Evolutionary conservation across 2,888 invertebrate species (phyloP).

Genomic region (Allolobophora icterica): DNA sequence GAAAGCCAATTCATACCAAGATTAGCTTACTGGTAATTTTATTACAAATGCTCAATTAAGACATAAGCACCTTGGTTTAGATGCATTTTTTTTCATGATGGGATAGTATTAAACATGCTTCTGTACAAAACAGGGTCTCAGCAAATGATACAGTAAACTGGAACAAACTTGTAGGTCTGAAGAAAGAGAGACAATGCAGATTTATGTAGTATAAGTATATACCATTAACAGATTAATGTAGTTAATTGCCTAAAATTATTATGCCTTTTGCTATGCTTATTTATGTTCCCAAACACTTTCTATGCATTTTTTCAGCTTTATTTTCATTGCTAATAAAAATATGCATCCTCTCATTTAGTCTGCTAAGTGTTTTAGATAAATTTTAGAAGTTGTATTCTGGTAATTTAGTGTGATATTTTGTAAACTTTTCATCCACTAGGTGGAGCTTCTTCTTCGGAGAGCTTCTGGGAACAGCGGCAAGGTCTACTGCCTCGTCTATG

Average conservation of each 20-base stretch:
- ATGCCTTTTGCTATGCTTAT: no score
- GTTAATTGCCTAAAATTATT: no score
- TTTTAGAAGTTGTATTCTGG: neutral
- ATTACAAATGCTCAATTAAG: no score
- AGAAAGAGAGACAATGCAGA: no score
- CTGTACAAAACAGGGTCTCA: no score
- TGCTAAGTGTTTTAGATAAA: neutral
- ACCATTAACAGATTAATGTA: no score
- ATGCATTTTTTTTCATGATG: neutral
- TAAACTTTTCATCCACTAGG: conserved; percentile 2
- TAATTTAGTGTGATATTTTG: neutral
- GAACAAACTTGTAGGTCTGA: no score
- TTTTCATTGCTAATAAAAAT: neutral
- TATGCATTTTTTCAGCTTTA: neutral
- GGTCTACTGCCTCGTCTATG: conserved; percentile 53
- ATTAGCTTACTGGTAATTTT: neutral
- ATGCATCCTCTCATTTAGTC: neutral
- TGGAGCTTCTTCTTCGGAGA: conserved; percentile 50
- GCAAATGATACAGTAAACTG: neutral
- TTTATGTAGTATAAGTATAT: no score
- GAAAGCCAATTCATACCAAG: neutral
- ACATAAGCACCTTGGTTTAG: no score
- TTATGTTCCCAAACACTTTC: no score
- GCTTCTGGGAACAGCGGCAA: conserved; percentile 48
- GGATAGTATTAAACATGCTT: no score